Evolutionary conservation across 2,113 vertebrate species (phyloP).

Genomic region (Callionymus lyra): DNA sequence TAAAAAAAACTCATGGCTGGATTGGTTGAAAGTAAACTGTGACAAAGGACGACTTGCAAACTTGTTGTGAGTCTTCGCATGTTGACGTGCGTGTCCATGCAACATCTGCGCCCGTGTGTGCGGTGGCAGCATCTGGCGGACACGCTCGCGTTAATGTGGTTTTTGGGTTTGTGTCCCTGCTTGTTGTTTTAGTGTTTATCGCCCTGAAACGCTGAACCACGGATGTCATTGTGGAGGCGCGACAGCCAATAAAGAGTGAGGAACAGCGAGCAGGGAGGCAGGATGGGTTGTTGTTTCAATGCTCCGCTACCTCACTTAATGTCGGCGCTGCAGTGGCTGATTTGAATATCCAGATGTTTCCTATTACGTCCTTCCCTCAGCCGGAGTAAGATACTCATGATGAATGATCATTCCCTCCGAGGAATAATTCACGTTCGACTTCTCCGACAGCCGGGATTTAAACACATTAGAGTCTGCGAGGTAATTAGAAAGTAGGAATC

Average conservation of each 20-base stretch:
- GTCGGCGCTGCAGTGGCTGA: constrained; percentile 13
- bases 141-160: not conserved
- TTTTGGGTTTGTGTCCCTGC: not conserved
- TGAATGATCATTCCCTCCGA: constrained; percentile 31
- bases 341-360: constrained; percentile 52
- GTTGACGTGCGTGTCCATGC: not conserved
- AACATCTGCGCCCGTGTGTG: not conserved
- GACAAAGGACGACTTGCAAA: constrained; percentile 17
- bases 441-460: constrained; percentile 17
- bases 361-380: constrained; percentile 22
- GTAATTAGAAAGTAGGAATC: no score
- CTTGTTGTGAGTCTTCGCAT: constrained; percentile 5
- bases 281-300: constrained; percentile 22
- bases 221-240: constrained; percentile 16
- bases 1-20: no score
- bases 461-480: not conserved
- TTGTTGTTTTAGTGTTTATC: constrained; percentile 1
- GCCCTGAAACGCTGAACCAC: constrained; percentile 12
- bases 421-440: constrained; percentile 22
- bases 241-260: constrained; percentile 8
- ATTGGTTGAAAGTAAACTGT: no score
- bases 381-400: constrained; percentile 33
- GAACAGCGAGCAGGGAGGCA: constrained; percentile 17
- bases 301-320: constrained; percentile 32
- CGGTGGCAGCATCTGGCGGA: not conserved